Base-by-base conservation (phyloP, 1,140 invertebrate species). In the Trissolcus basalis region DNA sequence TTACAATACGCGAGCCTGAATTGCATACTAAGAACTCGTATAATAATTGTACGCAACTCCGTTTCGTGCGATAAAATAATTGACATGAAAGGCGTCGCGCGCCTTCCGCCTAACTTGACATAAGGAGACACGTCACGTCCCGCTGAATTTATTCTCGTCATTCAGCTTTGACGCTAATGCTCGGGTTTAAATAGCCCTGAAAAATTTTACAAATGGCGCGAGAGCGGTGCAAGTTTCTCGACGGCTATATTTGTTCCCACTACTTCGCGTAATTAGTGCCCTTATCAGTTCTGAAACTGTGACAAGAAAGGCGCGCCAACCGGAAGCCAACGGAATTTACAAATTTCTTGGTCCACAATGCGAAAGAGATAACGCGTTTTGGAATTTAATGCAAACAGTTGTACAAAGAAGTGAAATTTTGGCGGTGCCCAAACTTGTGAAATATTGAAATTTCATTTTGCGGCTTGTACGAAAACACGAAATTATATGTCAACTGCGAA, bases 321-420 rank as follows among this genome's bases (percentile, higher is more conserved):
- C n/a, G n/a, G 50, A 60, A 32, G 19, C 6, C 55, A 69, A 69
- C 65, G 51, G 48, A 59, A 59, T 69, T 59, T 54, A 54, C 49
- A 69, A 69, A 69, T 69, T 69, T 39, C 65, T 60, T 69, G 53
- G 55, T 69, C n/a, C 65, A 53, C 53, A 49, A 53, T 55, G 49
- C 15, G 48, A 69, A 69, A 69, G 55, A 69, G 65, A 69, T 69
- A 69, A 69, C 65, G 47, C 55, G 43, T 53, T 68, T 60, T 60
- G 43, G 16, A 54, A 12, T 3, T n/a, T 54, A 54, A 54, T 59
- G 12, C 50, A 60, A n/a, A 47, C 10, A 13, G 1, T 53, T 32
- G 0, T 5, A 33, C 33, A 50, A 54, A 47, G 15, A 54, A 54
- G 32, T n/a, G 11, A n/a, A 15, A 14, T 44, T 27, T 13, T 27